These are phyloP conservation scores for Araneus ventricosus DNA, from an alignment of 1,140 invertebrate genomes.

Conservation along the genomic window DNA sequence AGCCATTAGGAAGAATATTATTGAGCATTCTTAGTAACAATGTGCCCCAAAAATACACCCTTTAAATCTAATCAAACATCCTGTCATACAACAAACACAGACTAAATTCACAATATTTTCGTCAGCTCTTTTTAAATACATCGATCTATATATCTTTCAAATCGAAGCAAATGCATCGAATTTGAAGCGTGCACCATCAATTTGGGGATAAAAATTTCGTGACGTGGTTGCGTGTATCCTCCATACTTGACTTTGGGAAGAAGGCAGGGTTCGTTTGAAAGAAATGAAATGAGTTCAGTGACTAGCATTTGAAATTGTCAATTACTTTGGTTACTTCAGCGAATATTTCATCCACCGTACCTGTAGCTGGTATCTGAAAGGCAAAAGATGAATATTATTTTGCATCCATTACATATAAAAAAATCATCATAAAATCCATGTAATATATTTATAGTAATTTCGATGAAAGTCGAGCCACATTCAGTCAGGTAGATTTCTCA, in stretches of 20 bases:
- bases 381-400: too few relatives aligned
- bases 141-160: neutral
- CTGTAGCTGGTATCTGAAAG: slow-evolving; percentile 89
- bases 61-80: neutral
- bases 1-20: neutral
- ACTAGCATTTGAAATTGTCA: slow-evolving; percentile 79
- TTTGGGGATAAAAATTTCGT: neutral
- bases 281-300: neutral
- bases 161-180: neutral
- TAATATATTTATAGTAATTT: too few relatives aligned
- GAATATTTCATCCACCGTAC: slow-evolving; percentile 88
- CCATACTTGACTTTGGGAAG: neutral
- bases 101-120: neutral
- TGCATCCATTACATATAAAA: neutral
- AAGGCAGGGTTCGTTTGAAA: neutral
- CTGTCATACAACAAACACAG: neutral
- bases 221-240: neutral
- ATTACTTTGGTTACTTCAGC: slow-evolving; percentile 84
- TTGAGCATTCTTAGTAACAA: neutral
- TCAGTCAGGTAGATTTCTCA: too few relatives aligned
- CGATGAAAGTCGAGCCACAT: too few relatives aligned
- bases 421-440: neutral
- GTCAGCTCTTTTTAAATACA: neutral
- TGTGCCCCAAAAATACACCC: neutral
- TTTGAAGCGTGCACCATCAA: neutral